Base-by-base conservation (phyloP, 2,797 vertebrate genomes). In the Mormyrus proboscirostris region DNA sequence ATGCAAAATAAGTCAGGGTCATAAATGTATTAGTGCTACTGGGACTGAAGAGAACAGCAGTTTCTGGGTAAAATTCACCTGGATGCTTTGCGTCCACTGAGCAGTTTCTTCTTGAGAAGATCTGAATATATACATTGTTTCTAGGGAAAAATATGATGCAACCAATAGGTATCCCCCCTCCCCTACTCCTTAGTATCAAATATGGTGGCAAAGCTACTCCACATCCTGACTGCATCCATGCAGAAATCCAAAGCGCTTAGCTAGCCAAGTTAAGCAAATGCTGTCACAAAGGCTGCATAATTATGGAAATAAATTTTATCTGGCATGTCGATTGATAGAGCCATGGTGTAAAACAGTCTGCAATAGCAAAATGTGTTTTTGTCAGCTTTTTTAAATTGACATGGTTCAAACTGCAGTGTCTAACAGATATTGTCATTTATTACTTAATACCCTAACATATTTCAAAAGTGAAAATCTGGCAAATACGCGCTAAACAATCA, bases 261-360 rank as follows among this genome's bases (percentile, higher is more conserved):
- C 94, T 95, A 94, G 94, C 95, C 93, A 93, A 93, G 95, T 94
- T 82, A 89, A 65, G 94, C 92, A 90, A 91, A 91, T 91, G 89
- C 47, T 88, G 92, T 94, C 94, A 93, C 94, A 92, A 92, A 92
- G 92, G 92, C 92, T 90, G 4, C 88, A 93, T 92, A 95, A 93
- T 89, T 92, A 94, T 93, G 92, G 92, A 93, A 91, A 92, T 89
- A 94, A 95, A 95, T 96, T 95, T 93, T 88, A 93, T 93, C 91
- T 95, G 95, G 94, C 95, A 94, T 90, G 91, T 92, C 91, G 91
- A 95, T 94, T 95, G 95, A 95, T 95, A 91, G 93, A 94, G 76
- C 92, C 90, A 92, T 92, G 90, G 92, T 93, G 92, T 93, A 94
- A 94, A 69, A 94, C 94, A 93, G 94, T 95, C 94, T 94, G 91